Percentiles rank a stretch among this genome's conserved stretches.
Evolutionary conservation across 2,888 invertebrate species (phyloP).

Genomic region (Aspidiotus rigidus): DNA sequence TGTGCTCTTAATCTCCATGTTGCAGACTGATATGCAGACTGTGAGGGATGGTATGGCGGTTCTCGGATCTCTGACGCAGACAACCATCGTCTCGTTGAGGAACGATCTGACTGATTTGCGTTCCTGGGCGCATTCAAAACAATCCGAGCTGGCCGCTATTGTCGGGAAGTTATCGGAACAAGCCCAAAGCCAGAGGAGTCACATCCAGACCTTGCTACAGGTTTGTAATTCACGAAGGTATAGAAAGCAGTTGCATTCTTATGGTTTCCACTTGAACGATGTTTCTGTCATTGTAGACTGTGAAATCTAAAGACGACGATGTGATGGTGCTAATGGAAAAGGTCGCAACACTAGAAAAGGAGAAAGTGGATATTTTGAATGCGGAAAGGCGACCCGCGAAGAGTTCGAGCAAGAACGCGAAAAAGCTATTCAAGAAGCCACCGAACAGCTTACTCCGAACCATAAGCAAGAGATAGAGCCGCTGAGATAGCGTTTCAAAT

Average conservation of each 20-base stretch:
- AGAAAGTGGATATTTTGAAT: constrained; percentile 41
- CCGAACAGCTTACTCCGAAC: constrained; percentile 59
- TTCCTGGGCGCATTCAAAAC: constrained; percentile 21
- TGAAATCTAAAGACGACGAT: constrained; percentile 38
- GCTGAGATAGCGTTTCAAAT: constrained; percentile 45
- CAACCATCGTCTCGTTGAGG: constrained; percentile 24
- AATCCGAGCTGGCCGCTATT: constrained; percentile 8
- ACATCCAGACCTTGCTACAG: constrained; percentile 1
- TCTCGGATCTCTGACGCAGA: constrained; percentile 22
- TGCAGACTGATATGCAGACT: constrained; percentile 16
- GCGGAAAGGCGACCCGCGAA: constrained; percentile 43
- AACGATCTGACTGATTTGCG: constrained; percentile 14
- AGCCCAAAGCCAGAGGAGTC: constrained; percentile 22
- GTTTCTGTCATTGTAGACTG: constrained; percentile 33
- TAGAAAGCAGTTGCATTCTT: too few species aligned
- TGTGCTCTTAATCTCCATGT: too few species aligned
- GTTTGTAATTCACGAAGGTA: constrained; percentile 7
- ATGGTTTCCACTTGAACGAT: too few species aligned
- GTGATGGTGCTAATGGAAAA: constrained; percentile 34
- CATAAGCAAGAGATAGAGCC: constrained; percentile 54
- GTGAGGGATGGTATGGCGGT: constrained; percentile 22
- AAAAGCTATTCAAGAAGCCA: constrained; percentile 56
- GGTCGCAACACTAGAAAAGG: constrained; percentile 38
- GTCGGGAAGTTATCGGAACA: constrained; percentile 20
- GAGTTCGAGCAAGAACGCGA: constrained; percentile 43